Conservation (phyloP, 2,113 vertebrate species). For the Xerus inauris region DNA sequence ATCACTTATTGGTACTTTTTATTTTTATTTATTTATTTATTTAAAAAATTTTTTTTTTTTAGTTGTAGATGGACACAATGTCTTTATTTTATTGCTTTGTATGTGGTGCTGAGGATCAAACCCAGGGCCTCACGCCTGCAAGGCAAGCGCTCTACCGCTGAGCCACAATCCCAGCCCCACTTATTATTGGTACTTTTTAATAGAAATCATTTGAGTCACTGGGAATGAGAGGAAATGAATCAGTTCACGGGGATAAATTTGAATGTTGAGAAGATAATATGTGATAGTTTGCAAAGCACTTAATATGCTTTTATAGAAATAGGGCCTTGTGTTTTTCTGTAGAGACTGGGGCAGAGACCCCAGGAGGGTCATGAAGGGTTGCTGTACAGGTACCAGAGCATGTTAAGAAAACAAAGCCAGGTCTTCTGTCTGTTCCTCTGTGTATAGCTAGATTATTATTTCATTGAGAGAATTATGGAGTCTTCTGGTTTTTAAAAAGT, state of each 20-base stretch:
- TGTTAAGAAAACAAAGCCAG: background rate
- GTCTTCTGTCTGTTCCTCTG: background rate
- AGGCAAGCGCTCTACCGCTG: no score
- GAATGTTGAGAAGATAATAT: constrained; percentile 23
- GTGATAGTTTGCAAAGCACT: background rate
- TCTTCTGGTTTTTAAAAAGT: constrained; percentile 14
- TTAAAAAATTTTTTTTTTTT: no score
- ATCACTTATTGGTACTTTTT: background rate
- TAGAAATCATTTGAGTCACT: constrained; percentile 28
- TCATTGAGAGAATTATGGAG: constrained; percentile 41
- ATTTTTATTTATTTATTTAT: no score
- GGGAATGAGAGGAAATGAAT: constrained; percentile 24
- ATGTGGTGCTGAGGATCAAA: no score
- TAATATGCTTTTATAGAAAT: background rate
- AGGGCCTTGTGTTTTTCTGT: background rate
- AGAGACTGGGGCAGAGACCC: background rate
- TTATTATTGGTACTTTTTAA: background rate
- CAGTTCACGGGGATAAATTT: constrained; percentile 22
- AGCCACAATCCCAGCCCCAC: no score
- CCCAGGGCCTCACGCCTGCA: no score
- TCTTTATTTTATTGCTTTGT: no score
- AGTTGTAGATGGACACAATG: no score
- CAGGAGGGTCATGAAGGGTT: background rate
- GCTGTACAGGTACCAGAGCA: background rate
- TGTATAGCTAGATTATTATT: background rate